Conservation (phyloP, 2,888 invertebrate genomes). For the Cacoxenus indagator region DNA sequence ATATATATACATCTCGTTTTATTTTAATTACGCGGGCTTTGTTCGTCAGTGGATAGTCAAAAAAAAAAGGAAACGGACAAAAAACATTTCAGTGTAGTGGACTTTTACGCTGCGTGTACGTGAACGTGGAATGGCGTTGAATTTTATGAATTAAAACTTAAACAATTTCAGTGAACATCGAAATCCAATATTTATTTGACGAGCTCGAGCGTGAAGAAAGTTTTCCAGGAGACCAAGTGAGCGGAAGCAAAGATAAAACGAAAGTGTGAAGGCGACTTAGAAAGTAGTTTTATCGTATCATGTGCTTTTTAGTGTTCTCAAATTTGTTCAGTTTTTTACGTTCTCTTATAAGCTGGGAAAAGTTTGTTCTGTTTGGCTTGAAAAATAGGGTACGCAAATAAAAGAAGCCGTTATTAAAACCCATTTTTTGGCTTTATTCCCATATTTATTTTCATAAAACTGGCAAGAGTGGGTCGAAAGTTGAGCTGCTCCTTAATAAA, state of each 20-base stretch:
- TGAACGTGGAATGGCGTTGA: too few species aligned
- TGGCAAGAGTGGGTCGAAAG: too few species aligned
- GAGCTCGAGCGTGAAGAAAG: not conserved
- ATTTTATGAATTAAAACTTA: slow-evolving; percentile 17
- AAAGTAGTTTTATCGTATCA: not conserved
- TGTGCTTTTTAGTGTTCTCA: not conserved
- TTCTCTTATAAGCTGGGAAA: not conserved
- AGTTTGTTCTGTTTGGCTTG: not conserved
- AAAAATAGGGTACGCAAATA: too few species aligned
- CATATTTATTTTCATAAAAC: too few species aligned
- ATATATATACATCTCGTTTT: slow-evolving; percentile 16
- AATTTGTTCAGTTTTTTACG: not conserved
- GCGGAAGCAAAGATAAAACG: not conserved
- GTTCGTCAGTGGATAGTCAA: not conserved
- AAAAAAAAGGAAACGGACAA: not conserved
- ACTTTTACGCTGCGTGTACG: not conserved
- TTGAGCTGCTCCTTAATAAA: too few species aligned
- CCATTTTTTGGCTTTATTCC: too few species aligned
- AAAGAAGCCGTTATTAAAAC: too few species aligned
- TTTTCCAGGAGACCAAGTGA: not conserved
- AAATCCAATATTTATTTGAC: not conserved
- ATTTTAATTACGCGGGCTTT: slow-evolving; percentile 35
- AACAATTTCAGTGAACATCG: slow-evolving; percentile 9
- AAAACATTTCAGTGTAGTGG: not conserved
- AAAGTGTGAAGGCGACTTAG: not conserved